phyloP scores from a whole-genome alignment of 2,888 invertebrate species.

The Catocala fraxini region DNA sequence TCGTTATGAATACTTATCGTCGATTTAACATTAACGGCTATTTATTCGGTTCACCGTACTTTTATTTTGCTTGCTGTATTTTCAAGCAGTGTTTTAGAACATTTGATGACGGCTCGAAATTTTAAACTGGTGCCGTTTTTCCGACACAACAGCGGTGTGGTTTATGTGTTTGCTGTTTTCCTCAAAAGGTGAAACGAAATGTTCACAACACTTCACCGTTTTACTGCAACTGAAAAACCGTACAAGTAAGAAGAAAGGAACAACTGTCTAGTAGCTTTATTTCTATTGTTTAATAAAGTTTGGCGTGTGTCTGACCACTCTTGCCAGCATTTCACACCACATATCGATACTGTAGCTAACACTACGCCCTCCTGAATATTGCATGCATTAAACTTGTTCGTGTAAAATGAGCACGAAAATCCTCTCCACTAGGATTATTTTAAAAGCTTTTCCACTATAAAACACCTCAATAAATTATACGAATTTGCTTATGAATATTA shows the following conservation, averaged over 20 bases:
- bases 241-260: background rate
- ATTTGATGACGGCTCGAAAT: background rate
- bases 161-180: conserved; percentile 4
- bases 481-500: conserved; percentile 4
- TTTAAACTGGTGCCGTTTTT: background rate
- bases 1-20: conserved; percentile 50
- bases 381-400: conserved; percentile 54
- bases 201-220: background rate
- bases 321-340: conserved; percentile 18
- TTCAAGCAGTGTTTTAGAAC: background rate
- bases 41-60: conserved; percentile 15
- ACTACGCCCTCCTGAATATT: conserved; percentile 49
- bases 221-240: background rate
- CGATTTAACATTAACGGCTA: conserved; percentile 14
- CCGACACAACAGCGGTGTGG: background rate
- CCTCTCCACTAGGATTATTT: conserved; percentile 40
- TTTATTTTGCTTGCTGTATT: conserved; percentile 10
- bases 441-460: conserved; percentile 38
- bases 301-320: conserved; percentile 26
- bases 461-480: conserved; percentile 9
- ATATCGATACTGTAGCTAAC: conserved; percentile 38
- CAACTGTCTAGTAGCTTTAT: background rate
- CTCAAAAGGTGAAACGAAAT: conserved; percentile 2
- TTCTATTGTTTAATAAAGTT: conserved; percentile 9
- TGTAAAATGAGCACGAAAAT: conserved; percentile 45